A percentile compares a stretch with the other conserved stretches of the same genome.
Conservation (phyloP, 2,113 vertebrate genomes). For the Halcyon senegalensis region DNA sequence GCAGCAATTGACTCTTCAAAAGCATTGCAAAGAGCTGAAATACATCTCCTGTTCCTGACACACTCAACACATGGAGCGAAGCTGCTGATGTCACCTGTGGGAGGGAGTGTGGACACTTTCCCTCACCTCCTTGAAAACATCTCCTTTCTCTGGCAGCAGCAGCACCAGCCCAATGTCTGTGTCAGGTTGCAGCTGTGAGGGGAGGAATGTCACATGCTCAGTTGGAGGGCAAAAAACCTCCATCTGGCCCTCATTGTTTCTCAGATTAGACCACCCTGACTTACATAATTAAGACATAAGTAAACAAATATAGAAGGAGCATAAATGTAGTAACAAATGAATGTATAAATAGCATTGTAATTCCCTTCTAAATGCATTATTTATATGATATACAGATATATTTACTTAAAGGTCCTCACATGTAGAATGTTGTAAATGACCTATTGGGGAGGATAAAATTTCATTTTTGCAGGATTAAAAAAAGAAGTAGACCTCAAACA, state of each 20-base stretch:
- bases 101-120: neutral
- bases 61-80: neutral
- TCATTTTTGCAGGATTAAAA: constrained; percentile 12
- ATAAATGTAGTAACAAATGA: constrained; percentile 1
- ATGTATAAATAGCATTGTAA: neutral
- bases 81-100: neutral
- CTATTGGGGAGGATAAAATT: neutral
- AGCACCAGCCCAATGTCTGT: neutral
- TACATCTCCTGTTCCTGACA: neutral
- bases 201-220: constrained; percentile 4
- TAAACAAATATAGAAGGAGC: neutral
- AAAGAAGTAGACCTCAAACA: neutral
- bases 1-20: neutral
- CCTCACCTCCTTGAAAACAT: neutral
- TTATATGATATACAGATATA: neutral
- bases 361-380: neutral
- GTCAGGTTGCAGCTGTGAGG: constrained; percentile 26
- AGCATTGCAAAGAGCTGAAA: neutral
- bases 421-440: neutral
- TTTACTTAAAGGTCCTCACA: neutral
- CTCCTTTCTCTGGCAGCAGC: neutral
- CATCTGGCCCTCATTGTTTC: constrained; percentile 34
- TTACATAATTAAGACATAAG: constrained; percentile 16
- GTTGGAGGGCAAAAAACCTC: constrained; percentile 13
- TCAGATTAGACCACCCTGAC: neutral